Base-by-base conservation (phyloP, 2,888 invertebrate genomes). In the Dusona sp. region DNA sequence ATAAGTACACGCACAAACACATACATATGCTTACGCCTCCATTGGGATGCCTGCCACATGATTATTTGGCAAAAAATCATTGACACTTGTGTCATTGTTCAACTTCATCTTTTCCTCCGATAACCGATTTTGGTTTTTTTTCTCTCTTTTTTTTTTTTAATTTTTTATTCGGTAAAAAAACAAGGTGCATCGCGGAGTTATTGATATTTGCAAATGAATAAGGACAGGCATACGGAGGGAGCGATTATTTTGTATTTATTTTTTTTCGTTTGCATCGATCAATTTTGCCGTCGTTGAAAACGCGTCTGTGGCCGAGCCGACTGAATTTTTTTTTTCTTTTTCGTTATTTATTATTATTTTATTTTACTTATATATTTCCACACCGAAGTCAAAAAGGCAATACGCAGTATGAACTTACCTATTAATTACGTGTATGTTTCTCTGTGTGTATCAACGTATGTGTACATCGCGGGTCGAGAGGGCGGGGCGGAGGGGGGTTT, bases 371-470 rank as follows among this genome's bases (percentile, higher is more conserved):
- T 91, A 91, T 92, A 90, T 92, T 93, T 94, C 93, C 93, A 94
- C 94, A 94, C 92, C 94, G 91, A 94, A 94, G 93, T 94, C 93
- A 93, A 94, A 94, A 94, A 94, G 94, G 94, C 94, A 94, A 94
- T 94, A 93, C 93, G 93, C 93, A 94, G 94, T 94, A 94, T 92
- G 92, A 94, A 93, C 94, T 94, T 93, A 94, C 92, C 92, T 94
- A 84, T 84, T 57, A 86, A 93, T 89, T 93, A 92, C 91, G 91
- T 92, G 90, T 93, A 91, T 93, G 90, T 91, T 90, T 91, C 90
- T 90, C 86, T 90, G 90, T 90, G 90, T 91, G 88, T 57, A 57
- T 92, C 78, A 84, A 91, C 90, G 89, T 91, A 89, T 89, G 90
- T 92, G 90, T 92, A 87, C 80, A 85, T 90, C 89, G 88, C 89